Base-by-base conservation (phyloP, 1,140 invertebrate genomes). In the Habropoda laboriosa region DNA sequence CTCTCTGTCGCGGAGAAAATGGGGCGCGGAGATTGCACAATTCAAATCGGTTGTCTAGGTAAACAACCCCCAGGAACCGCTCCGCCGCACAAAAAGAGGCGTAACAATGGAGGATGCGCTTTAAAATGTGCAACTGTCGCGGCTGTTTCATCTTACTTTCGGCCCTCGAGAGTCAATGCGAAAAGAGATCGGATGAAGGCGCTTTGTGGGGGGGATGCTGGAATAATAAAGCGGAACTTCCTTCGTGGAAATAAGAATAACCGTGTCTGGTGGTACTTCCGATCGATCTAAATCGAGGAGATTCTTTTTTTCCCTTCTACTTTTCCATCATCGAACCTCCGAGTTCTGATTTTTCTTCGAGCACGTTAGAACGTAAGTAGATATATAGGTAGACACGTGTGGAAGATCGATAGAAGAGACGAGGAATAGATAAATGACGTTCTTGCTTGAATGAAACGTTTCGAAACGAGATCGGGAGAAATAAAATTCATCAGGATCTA, bases 401-500 rank as follows among this genome's bases (percentile, higher is more conserved):
- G n/a, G n/a, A n/a, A 6, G 42, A 13, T 45, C 42, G 42, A 10
- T 10, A 45, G 12, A 12, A 8, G 8, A 13, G 35, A 0, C 4
- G n/a, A 61, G 10, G 58, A 13, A 5, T 13, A 45, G 35, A 53
- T 40, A 53, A 70, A 70, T 70, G 53, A 53, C 67, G 32, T 18
- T 53, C 49, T n/a, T n/a, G 32, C 12, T n/a, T 21, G 67, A 53
- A 55, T 53, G 21, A 49, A 38, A 70, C 35, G 35, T 55, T 70
- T 55, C n/a, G n/a, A n/a, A 49, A 55, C 67, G 67, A 70, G 67
- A 13, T 18, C n/a, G 21, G 32, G 16, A 40, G 35, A 38, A 53
- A 40, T 70, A 38, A 70, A 70, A 70, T 70, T 70, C 67, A 70
- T 70, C 67, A 40, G 67, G 67, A 70, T 70, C 38, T n/a, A 40